Evolutionary conservation across 2,113 vertebrate genomes (phyloP), one percentile per base, ranked within the genome.

Genomic region (Mormyrus lacerda): DNA sequence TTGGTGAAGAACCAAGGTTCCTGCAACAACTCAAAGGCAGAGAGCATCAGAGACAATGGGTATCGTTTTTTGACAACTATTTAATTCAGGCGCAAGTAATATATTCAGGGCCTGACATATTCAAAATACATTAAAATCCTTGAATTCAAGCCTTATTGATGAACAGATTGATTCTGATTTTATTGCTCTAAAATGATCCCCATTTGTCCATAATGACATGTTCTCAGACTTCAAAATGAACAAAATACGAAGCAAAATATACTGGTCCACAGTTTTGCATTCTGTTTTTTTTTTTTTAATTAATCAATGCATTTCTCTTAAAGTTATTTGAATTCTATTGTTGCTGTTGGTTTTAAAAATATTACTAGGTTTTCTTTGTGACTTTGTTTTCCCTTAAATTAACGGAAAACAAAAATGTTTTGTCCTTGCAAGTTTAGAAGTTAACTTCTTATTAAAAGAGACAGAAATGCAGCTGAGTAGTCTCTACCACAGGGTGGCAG

Each of bases 401-500:
- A 65, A 11, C 61, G 5, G 31, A 1, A 39, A 6, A 42, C 31
- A 19, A 76, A 76, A 35, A 17, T 39, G 0, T 6, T 19, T 42
- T 79, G 17, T 19, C 35, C 35, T 79, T 17, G 17, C 35, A 79
- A 42, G 47, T 11, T 85, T 84, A 47, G 5, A 13, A 19, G 1
- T 47, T 11, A 45, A 84, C 44, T 24, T 58, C 21, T 21, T 58
- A 24, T 10, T 24, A 19, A 44, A 87, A 42, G 8, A 31, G 8
- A 55, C 8, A 31, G 35, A 31, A 13, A 69, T 69, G 27, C 10
- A 69, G n/a, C n/a, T 4, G 61, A 69, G 10, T 87, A 45, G 9
- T 9, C 65, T 47, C 39, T n/a, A 61, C 90, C 92, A 48, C 85
- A 13, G 5, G 92, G 85, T 47, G 92, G 90, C 89, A 90, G 89